These are phyloP conservation scores for Neopelma chrysocephalum DNA, from an alignment of 2,797 vertebrate species.

Conservation along the genomic window DNA sequence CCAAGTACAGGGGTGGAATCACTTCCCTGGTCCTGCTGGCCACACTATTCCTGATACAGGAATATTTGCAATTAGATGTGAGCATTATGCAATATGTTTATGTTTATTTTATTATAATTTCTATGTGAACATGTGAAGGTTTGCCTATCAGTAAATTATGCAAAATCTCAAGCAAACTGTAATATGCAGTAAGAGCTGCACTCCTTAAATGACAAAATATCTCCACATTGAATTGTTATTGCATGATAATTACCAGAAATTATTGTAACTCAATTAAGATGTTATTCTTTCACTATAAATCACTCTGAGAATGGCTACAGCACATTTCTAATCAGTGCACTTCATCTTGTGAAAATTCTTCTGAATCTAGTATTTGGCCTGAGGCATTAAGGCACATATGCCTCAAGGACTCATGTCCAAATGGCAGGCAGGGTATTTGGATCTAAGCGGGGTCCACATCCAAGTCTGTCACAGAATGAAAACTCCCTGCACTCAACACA, in stretches of 20 bases:
- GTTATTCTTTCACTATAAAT: not conserved
- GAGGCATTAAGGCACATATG: not conserved
- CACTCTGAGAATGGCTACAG: not conserved
- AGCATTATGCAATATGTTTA: not conserved
- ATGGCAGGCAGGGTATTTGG: not conserved
- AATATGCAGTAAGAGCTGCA: not conserved
- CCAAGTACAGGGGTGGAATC: too few relatives aligned
- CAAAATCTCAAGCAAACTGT: slow-evolving; percentile 10
- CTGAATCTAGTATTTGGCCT: not conserved
- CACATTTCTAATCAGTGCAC: not conserved
- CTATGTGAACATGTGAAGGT: not conserved
- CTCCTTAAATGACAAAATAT: slow-evolving; percentile 27
- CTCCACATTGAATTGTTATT: not conserved
- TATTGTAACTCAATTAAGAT: slow-evolving; percentile 34
- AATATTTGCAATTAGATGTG: not conserved
- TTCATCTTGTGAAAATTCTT: not conserved
- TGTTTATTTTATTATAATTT: not conserved
- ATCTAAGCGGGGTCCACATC: not conserved
- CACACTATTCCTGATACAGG: too few relatives aligned
- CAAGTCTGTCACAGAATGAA: not conserved
- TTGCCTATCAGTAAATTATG: not conserved
- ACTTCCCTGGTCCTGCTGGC: too few relatives aligned
- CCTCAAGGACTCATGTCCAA: not conserved
- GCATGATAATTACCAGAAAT: slow-evolving; percentile 1
- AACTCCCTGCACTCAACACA: not conserved